Evolutionary conservation across 2,797 vertebrate species (phyloP), one percentile per base, ranked within the genome.

Genomic region (Hafferia zeledoni): DNA sequence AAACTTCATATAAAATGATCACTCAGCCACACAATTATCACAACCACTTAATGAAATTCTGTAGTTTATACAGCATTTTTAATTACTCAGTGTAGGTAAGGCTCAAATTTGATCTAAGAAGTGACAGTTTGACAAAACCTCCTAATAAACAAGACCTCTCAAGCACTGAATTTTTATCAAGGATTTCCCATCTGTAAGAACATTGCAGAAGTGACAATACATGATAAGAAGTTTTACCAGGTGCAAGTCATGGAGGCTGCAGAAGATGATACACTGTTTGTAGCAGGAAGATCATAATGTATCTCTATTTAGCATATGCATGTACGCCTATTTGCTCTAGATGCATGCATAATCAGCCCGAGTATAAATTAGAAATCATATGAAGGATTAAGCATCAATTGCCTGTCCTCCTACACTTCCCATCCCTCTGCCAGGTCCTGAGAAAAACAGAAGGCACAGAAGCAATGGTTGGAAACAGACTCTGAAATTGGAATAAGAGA

Each of bases 321-420:
- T 85, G 57, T 53, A 43, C 2, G 50, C 67, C 76, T 92, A 31
- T 94, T 63, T 95, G 94, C 92, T 94, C 92, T 91, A 96, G 95
- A 93, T 96, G 93, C 95, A 96, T 93, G 61, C 56, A 88, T 95
- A 95, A 97, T 94, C 80, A 90, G 70, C 25, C 63, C 70, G 20
- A 79, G 67, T 76, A 95, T 69, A 95, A 89, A 93, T 95, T 13
- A 89, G 82, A 95, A 93, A 95, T 94, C 84, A 95, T 75, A 89
- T 47, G 92, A 96, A 89, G 61, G 82, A 95, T 89, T 95, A 91
- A 93, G 92, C 87, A 93, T 87, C 95, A 94, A 91, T 94, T 93
- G 90, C 92, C 68, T 89, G 78, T 95, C 93, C 94, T 94, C 94
- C 96, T 89, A 92, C 92, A 87, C 72, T 92, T 95, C 79, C 90